These are phyloP conservation scores for Leucophenga varia DNA, from an alignment of 1,140 invertebrate genomes.

Conservation along the genomic window DNA sequence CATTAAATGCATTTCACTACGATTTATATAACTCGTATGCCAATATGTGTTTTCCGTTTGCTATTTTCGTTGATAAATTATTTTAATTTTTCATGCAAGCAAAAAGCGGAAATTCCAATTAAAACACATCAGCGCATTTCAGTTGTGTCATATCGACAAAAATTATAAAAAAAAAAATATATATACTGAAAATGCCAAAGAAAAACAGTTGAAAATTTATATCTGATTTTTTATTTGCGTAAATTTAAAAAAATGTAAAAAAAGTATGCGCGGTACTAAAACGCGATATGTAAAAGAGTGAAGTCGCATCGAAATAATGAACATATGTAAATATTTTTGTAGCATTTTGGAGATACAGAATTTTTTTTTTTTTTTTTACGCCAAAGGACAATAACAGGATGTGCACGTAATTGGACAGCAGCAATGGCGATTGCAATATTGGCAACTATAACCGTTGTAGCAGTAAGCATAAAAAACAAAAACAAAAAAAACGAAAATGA, in stretches of 20 bases:
- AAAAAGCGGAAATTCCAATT: conserved; percentile 49
- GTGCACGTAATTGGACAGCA: conserved; percentile 35
- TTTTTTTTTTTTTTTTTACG: background rate
- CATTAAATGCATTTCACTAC: too few relatives aligned
- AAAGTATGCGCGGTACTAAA: conserved; percentile 9
- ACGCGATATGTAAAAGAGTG: conserved; percentile 9
- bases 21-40: too few relatives aligned
- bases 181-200: too few relatives aligned
- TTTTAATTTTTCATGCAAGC: conserved; percentile 44
- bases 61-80: too few relatives aligned
- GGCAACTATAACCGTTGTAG: too few relatives aligned
- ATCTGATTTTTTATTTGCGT: conserved; percentile 46
- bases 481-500: too few relatives aligned
- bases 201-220: too few relatives aligned
- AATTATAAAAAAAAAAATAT: conserved; percentile 7
- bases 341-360: too few relatives aligned
- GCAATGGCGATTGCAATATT: too few relatives aligned
- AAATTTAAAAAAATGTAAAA: conserved; percentile 31
- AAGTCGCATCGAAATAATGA: conserved; percentile 33
- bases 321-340: conserved; percentile 42
- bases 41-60: too few relatives aligned
- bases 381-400: background rate
- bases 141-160: conserved; percentile 2
- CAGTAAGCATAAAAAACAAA: too few relatives aligned
- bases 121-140: conserved; percentile 44